Conservation (phyloP, 2,113 vertebrate species). For the Thermophis baileyi region DNA sequence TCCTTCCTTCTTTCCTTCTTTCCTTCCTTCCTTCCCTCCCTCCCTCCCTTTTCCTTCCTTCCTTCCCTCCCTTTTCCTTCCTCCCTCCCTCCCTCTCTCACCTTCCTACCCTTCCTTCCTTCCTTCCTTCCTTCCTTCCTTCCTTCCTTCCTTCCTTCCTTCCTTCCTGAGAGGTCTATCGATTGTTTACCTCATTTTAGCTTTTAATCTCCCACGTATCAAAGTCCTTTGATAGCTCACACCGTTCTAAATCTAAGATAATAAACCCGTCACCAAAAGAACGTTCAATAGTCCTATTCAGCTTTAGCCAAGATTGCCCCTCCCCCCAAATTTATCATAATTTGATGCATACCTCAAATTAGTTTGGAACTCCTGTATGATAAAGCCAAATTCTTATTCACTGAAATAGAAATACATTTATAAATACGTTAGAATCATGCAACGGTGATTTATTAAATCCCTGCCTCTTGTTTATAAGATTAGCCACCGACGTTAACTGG, state of each 20-base stretch:
- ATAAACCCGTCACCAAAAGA: background rate
- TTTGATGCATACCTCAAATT: background rate
- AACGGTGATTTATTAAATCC: background rate
- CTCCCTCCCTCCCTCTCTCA: background rate
- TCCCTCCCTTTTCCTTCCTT: too few relatives aligned
- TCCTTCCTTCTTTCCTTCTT: background rate
- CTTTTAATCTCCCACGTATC: background rate
- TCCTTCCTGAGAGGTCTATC: background rate
- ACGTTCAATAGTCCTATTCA: background rate
- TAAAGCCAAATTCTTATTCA: background rate
- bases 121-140: background rate
- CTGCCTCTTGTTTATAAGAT: background rate
- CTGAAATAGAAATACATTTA: background rate
- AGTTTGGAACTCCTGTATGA: background rate
- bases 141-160: too few relatives aligned
- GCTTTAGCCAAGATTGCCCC: background rate
- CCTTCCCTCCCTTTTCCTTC: too few relatives aligned
- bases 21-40: rapidly evolving
- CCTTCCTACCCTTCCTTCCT: too few relatives aligned
- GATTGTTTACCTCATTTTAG: background rate
- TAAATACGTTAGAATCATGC: background rate
- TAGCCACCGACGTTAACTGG: background rate
- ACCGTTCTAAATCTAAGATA: background rate
- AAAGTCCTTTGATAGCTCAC: background rate
- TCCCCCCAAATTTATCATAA: background rate